Percentiles rank a stretch among this genome's conserved stretches.
These are phyloP conservation scores for Philaenus spumarius DNA, from an alignment of 1,140 invertebrate species.

Conservation along the genomic window DNA sequence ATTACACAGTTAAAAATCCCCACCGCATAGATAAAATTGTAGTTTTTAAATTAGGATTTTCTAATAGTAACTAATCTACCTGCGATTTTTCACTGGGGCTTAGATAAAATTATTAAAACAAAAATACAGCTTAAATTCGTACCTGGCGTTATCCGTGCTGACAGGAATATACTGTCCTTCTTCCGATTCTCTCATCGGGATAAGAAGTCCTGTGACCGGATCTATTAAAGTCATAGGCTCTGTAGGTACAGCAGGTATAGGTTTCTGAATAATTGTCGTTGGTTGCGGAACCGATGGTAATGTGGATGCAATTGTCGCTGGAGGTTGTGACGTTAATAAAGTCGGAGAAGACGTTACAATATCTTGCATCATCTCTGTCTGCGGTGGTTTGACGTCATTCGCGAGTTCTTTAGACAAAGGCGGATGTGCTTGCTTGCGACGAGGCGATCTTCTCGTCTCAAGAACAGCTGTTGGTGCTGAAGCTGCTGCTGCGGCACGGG, in stretches of 20 bases:
- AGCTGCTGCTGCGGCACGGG: constrained; percentile 23
- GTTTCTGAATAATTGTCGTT: constrained; percentile 16
- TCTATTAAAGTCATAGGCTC: constrained; percentile 61
- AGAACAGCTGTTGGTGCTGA: constrained; percentile 16
- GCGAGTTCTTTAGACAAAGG: not conserved
- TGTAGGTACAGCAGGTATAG: constrained; percentile 30
- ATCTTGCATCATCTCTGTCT: constrained; percentile 39
- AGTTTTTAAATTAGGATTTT: too few relatives aligned
- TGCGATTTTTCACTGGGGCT: too few relatives aligned
- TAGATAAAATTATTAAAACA: not conserved
- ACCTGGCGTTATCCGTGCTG: constrained; percentile 33
- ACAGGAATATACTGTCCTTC: constrained; percentile 63
- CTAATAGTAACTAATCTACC: too few relatives aligned
- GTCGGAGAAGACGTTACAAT: constrained; percentile 27
- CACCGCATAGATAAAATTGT: too few relatives aligned
- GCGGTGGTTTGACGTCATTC: not conserved
- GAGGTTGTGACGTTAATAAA: constrained; percentile 29
- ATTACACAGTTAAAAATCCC: too few relatives aligned
- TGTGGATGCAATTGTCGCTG: not conserved
- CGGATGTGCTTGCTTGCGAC: constrained; percentile 18
- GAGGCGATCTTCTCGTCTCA: constrained; percentile 26
- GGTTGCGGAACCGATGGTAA: constrained; percentile 18
- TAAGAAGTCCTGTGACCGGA: constrained; percentile 67
- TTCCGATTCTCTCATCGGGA: constrained; percentile 61
- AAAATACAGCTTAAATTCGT: constrained; percentile 8